phyloP scores from a whole-genome alignment of 1,140 invertebrate genomes.

The Zeugodacus cucurbitae region DNA sequence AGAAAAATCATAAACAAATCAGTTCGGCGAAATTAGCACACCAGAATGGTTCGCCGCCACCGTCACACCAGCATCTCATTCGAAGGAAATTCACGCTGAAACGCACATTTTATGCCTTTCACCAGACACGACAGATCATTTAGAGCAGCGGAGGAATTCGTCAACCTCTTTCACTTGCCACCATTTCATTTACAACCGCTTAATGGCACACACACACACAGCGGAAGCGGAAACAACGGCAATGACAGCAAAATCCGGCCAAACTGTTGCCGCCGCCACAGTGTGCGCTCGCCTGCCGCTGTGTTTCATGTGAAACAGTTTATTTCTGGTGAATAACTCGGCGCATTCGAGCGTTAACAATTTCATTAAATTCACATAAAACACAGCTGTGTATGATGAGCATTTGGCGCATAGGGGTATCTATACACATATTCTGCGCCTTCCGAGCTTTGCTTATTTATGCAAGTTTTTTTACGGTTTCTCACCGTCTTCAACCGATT shows the following conservation, averaged over 20 bases:
- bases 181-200: background rate
- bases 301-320: background rate
- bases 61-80: background rate
- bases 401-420: background rate
- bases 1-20: conserved; percentile 2
- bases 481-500: background rate
- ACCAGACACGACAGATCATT: background rate
- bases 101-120: background rate
- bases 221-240: conserved; percentile 3
- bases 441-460: background rate
- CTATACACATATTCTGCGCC: background rate
- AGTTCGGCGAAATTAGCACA: background rate
- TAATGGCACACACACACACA: background rate
- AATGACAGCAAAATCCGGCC: conserved; percentile 19
- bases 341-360: background rate
- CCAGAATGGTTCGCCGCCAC: background rate
- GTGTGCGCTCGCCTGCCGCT: background rate
- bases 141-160: background rate
- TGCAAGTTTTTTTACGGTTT: background rate
- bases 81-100: background rate
- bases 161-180: background rate
- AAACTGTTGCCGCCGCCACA: background rate
- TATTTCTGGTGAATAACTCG: background rate
- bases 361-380: conserved; percentile 23
- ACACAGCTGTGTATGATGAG: background rate